A percentile compares a stretch with the other conserved stretches of the same genome.
phyloP scores from a whole-genome alignment of 2,888 invertebrate genomes.

The Cantharis flavilabris region DNA sequence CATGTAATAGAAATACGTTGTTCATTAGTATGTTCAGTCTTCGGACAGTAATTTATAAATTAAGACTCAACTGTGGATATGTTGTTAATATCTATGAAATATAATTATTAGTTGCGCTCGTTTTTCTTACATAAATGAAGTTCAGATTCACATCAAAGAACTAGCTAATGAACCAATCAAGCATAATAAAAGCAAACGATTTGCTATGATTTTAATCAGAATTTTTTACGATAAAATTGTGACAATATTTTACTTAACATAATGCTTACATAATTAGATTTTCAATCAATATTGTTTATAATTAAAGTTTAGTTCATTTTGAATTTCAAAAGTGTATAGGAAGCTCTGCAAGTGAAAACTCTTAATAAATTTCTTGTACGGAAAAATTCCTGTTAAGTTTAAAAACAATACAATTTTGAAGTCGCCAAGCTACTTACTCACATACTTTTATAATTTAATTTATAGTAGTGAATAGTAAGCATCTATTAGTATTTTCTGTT shows the following conservation, averaged over 20 bases:
- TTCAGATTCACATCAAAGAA: neutral
- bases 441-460: no score
- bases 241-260: neutral
- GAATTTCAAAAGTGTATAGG: neutral
- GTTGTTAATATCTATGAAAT: neutral
- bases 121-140: neutral
- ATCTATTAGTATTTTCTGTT: no score
- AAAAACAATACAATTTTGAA: no score
- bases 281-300: neutral
- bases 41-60: no score
- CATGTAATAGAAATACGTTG: no score
- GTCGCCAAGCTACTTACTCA: no score
- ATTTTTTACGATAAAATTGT: neutral
- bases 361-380: neutral
- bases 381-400: neutral
- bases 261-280: neutral
- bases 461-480: no score
- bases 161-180: neutral
- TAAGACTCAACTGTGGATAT: neutral
- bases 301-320: neutral
- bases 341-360: neutral
- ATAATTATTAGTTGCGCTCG: neutral
- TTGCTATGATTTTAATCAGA: neutral
- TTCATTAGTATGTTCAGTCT: no score
- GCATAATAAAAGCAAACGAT: neutral